Conservation (phyloP, 2,888 invertebrate genomes). For the Pediacus dermestoides region DNA sequence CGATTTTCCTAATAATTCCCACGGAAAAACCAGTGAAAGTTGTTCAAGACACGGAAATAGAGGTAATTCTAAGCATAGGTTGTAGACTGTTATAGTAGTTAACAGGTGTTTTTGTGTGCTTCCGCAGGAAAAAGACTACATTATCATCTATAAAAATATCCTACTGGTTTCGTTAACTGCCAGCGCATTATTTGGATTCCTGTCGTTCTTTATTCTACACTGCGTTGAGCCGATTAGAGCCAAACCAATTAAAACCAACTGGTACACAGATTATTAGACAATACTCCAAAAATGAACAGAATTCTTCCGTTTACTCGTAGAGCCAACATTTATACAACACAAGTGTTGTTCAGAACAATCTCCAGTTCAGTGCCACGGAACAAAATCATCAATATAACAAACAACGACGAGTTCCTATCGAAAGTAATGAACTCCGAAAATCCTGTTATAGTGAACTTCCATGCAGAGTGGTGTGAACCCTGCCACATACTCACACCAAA, state of each 20-base stretch:
- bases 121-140: slow-evolving; percentile 56
- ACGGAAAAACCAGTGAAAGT: slow-evolving; percentile 33
- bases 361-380: slow-evolving; percentile 36
- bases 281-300: slow-evolving; percentile 20
- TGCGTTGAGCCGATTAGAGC: slow-evolving; percentile 52
- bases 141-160: slow-evolving; percentile 53
- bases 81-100: slow-evolving; percentile 7
- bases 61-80: slow-evolving; percentile 18
- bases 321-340: not conserved
- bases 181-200: slow-evolving; percentile 49
- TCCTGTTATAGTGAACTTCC: slow-evolving; percentile 87
- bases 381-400: slow-evolving; percentile 57
- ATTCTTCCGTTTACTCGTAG: slow-evolving; percentile 5
- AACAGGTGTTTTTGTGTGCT: slow-evolving; percentile 39
- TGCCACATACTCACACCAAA: slow-evolving; percentile 84
- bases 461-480: slow-evolving; percentile 89
- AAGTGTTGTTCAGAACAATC: slow-evolving; percentile 13
- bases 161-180: slow-evolving; percentile 49
- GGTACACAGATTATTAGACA: too few species aligned
- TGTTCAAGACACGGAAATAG: slow-evolving; percentile 22
- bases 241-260: too few species aligned
- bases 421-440: slow-evolving; percentile 82
- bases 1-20: slow-evolving; percentile 60
- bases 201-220: slow-evolving; percentile 51
- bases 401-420: slow-evolving; percentile 72